A percentile compares a stretch with the other conserved stretches of the same genome.
Conservation (phyloP, 37 sponge, comb jelly and placozoan genomes). For the Agelas oroides region DNA sequence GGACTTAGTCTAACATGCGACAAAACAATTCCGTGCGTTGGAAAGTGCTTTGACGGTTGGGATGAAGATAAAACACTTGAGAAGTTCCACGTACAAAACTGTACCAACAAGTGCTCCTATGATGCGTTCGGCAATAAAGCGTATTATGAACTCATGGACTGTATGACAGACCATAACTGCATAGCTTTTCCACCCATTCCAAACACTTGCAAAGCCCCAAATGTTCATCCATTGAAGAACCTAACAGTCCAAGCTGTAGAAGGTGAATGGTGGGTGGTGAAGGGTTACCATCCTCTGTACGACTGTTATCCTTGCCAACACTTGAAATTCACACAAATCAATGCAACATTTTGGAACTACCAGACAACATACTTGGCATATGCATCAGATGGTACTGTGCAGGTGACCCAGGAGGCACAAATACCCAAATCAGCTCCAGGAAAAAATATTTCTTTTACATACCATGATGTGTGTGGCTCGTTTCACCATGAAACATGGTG, state of each 20-base stretch:
- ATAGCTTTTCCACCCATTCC: slow-evolving; percentile 25
- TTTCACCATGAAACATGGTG: no score
- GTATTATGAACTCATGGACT: no score
- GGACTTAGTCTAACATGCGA: background rate
- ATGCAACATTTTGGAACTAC: slow-evolving; percentile 3
- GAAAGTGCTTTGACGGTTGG: slow-evolving; percentile 1
- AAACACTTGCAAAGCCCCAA: background rate
- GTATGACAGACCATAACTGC: slow-evolving; percentile 16
- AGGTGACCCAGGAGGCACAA: no score
- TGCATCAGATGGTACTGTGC: no score
- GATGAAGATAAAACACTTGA: slow-evolving; percentile 1
- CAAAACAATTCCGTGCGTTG: background rate
- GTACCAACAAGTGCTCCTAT: slow-evolving; percentile 1
- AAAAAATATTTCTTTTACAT: no score
- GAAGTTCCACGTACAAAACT: slow-evolving; percentile 19
- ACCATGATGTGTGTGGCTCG: no score
- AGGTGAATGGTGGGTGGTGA: slow-evolving; percentile 12
- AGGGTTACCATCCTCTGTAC: slow-evolving; percentile 6
- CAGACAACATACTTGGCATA: background rate
- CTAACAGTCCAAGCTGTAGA: background rate
- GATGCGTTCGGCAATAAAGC: background rate
- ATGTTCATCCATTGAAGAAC: background rate
- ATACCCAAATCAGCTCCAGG: no score
- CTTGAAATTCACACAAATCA: background rate
- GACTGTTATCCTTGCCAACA: slow-evolving; percentile 33